Evolutionary conservation across 1,140 invertebrate species (phyloP), one percentile per base, ranked within the genome.

Genomic region (Lanistes nyassanus): DNA sequence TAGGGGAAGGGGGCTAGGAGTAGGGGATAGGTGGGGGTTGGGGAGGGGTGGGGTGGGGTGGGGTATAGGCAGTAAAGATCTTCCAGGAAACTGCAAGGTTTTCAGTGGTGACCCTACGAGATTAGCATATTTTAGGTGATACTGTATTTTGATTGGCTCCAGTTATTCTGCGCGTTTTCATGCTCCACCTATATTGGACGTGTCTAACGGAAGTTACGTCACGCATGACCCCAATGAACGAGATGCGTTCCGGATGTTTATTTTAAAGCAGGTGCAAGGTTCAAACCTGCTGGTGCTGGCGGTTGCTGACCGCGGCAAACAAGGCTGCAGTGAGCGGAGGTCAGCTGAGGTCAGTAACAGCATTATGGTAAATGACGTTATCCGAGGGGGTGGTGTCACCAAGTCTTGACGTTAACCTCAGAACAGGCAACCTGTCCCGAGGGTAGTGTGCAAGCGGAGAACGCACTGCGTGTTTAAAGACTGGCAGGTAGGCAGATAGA

Each of bases 211-310:
- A n/a, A 64, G 36, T 64, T 34, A 34, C 16, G 68, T 70, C 68
- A 70, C 26, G 3, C 68, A 70, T 53, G 68, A 70, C 29, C 3
- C 26, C 31, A 47, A 29, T 53, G 68, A 55, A 53, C 68, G 36
- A n/a, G 68, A 70, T 53, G 51, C 51, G 11, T 70, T 47, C 34
- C 68, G 68, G 23, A 47, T 16, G 51, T 70, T 56, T 4, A 21
- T 70, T 6, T 34, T 70, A 47, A 9, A 37, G 9, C 68, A 19
- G 26, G 51, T 56, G 2, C 3, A 56, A 9, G 68, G 51, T 19
- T 70, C 68, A 7, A 70, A 70, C n/a, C 68, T 70, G 26, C 31
- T 70, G 51, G 68, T 56, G 26, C 51, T 70, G 26, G 53, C 55
- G 29, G 6, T 70, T 3, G 51, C 34, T 5, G 31, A 36, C 26